phyloP scores from a whole-genome alignment of 2,797 vertebrate genomes.

The Paedocypris micromegethes region DNA sequence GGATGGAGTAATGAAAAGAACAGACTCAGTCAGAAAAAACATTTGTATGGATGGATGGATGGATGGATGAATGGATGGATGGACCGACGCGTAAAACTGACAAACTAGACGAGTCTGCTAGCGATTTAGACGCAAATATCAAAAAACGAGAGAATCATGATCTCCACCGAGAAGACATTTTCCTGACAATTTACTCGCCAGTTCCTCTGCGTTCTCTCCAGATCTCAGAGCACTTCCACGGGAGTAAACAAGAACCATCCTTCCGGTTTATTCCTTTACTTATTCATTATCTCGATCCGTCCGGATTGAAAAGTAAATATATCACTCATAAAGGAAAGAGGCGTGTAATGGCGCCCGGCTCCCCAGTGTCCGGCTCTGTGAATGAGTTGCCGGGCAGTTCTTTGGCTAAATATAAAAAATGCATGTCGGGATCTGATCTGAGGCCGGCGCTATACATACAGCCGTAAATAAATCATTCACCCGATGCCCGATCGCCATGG shows the following conservation, averaged over 20 bases:
- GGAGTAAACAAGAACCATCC: conserved; percentile 34
- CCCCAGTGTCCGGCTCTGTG: conserved; percentile 46
- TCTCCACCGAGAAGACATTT: conserved; percentile 35
- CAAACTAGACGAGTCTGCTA: too few species aligned
- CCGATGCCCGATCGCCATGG: conserved; percentile 34
- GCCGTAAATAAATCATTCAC: conserved; percentile 64
- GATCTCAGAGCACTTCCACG: conserved; percentile 30
- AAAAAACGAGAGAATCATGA: conserved; percentile 28
- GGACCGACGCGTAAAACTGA: too few species aligned
- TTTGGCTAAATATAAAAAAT: conserved; percentile 67
- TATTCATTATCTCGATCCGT: conserved; percentile 30
- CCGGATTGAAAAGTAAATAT: conserved; percentile 43
- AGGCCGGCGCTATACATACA: conserved; percentile 54
- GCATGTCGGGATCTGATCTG: conserved; percentile 66
- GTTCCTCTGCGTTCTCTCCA: conserved; percentile 23
- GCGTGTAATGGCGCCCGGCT: conserved; percentile 52
- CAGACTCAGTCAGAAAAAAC: too few species aligned
- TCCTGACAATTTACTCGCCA: conserved; percentile 19
- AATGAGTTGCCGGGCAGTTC: conserved; percentile 33
- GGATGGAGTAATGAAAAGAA: too few species aligned
- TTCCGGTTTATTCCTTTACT: conserved; percentile 38
- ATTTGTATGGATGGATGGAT: too few species aligned
- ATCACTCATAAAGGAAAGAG: conserved; percentile 39
- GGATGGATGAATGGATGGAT: too few species aligned
- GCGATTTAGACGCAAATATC: conserved; percentile 6